Evolutionary conservation across 2,888 invertebrate genomes (phyloP), one percentile per base, ranked within the genome.

Genomic region (Drosophila percnosoma): DNA sequence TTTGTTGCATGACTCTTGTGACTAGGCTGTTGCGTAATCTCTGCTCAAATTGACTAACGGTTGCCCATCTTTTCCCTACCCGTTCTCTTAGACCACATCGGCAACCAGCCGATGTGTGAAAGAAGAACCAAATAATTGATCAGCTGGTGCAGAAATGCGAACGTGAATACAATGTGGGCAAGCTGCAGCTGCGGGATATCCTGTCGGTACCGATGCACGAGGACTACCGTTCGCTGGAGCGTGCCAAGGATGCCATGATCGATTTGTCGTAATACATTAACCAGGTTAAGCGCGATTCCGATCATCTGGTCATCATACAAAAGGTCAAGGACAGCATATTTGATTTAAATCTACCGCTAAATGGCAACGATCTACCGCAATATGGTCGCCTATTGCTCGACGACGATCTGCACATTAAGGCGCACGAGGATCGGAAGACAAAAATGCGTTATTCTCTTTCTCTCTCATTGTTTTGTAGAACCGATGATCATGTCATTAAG

Each of bases 231-330:
- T 96, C 96, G 21, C 92, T 99, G 83, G 96, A 97, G 89, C 95
- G 96, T 75, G 98, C 99, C 36, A 96, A 98, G 85, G 98, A 99
- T 92, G 97, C 98, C 53, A 99, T 99, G 99, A 96, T 98, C 75
- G 99, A 99, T 93, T 96, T 99, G 40, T 98, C 99, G 5, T 96
- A 98, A 90, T 99, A 98, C 93, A 98, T 99, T 73, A 99, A 99
- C 93, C 99, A 99, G 94, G 98, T 99, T 60, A 99, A 99, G 89
- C 94, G 99, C 62, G 99, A 99, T 93, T 97, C 97, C 65, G 99
- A 99, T 92, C 97, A 97, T 78, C 94, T 99, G 66, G 96, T 96
- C 78, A 95, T 99, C 71, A 97, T 99, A 83, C 95, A 96, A 78
- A 97, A 98, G 94, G 97, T 99, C 61, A 97, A 98, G 95, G 96